Evolutionary conservation across 2,113 vertebrate species (phyloP), one percentile per base, ranked within the genome.

Genomic region (Psittacus erithacus): DNA sequence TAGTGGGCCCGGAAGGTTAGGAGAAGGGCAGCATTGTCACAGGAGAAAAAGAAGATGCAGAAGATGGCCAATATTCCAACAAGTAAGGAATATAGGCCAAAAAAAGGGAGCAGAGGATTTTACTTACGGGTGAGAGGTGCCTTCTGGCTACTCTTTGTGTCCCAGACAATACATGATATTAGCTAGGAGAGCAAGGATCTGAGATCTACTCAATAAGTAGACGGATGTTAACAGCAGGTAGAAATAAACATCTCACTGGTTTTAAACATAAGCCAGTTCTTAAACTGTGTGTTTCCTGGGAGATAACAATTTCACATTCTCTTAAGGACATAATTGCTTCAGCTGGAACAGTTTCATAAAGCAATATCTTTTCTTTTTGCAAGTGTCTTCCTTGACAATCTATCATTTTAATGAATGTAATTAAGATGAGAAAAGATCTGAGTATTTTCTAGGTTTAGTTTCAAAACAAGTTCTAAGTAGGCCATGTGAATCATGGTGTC

Each of bases 391-490:
- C 60, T 75, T 64, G 67, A 69, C 43, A 75, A 86, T 79, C 11
- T 70, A 86, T 67, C 38, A 79, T 78, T 88, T 90, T 76, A 96
- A 90, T 1, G 6, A 67, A 82, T 29, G 17, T 13, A 90, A 59
- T 77, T 60, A 88, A 38, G 31, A 28, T 38, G 67, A 87, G 13
- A 64, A 27, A 94, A 90, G 57, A 38, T 14, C 57, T 3, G 44
- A 80, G 8, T 49, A 50, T 95, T 93, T 92, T 86, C 69, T 60
- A 86, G 47, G 24, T 60, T 96, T 71, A 52, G 39, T 82, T 96
- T 93, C 90, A 86, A 95, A 94, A 62, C 64, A 79, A 52, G 43
- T 69, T 88, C 22, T 94, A 95, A 96, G 65, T 78, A 84, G 83
- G 83, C 29, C 86, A 49, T 47, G 44, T 88, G 77, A 95, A 93